Base-by-base conservation (phyloP, 2,797 vertebrate genomes). In the Apogon hyalosoma region DNA sequence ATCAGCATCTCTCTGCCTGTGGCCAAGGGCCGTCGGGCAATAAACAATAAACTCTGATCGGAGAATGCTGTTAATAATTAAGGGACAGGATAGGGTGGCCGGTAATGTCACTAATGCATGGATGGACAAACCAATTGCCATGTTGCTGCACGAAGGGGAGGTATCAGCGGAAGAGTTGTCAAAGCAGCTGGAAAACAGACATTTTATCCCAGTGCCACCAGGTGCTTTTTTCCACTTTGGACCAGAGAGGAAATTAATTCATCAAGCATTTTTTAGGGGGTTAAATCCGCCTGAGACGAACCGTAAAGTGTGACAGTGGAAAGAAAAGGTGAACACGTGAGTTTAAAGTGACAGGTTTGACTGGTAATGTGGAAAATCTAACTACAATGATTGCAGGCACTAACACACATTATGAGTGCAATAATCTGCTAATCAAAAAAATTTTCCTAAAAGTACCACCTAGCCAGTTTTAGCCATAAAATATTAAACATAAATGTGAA, bases 11-110 rank as follows among this genome's bases (percentile, higher is more conserved):
- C 63, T 28, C 24, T 28, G 79, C 80, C 68, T 46, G 59, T 80
- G 73, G 63, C 79, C 67, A 75, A 81, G 61, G 77, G 57, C 82
- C 81, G 58, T 45, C 71, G 60, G 86, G 69, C 86, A 90, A 93
- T 93, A 92, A 92, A 92, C 93, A 93, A 94, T 92, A 93, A 93
- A 87, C 90, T 88, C 88, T 69, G 88, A 92, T 91, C 47, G 86
- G 85, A 91, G 89, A 88, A 82, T 79, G 75, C 45, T 1, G 73
- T 95, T 85, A 94, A 95, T 94, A 91, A 95, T 95, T 94, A 64
- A 88, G 69, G 55, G 50, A 63, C 63, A 67, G 91, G 93, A 94
- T 94, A 85, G 91, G 86, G 53, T 95, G 90, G 90, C 93, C 54
- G 63, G 83, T 89, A 88, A 90, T 92, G 90, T 87, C 86, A 82